Percentiles rank a stretch among this genome's conserved stretches.
These are phyloP conservation scores for Mimumesa dahlbomi DNA, from an alignment of 2,888 invertebrate genomes.

Conservation along the genomic window DNA sequence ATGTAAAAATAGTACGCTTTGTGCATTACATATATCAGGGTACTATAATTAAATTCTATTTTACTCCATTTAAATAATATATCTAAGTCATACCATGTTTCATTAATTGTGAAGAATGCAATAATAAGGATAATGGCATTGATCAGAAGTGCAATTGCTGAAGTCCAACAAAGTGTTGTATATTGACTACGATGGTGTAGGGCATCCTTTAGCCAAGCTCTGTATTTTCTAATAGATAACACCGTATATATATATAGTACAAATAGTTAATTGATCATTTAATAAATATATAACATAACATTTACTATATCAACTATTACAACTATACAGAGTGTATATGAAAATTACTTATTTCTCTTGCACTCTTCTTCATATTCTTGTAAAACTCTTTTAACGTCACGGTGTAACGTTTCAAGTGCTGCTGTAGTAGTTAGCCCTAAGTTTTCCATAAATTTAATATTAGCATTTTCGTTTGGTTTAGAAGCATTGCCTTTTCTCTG, in stretches of 20 bases:
- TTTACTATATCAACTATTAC: neutral
- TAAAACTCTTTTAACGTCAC: conserved; percentile 86
- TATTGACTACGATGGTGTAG: conserved; percentile 83
- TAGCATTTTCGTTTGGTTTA: conserved; percentile 49
- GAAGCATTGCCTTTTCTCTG: conserved; percentile 51
- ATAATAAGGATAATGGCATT: conserved; percentile 82
- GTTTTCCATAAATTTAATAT: conserved; percentile 59
- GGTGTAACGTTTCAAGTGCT: conserved; percentile 86
- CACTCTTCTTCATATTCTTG: conserved; percentile 84
- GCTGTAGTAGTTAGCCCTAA: conserved; percentile 85
- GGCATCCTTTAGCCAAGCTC: conserved; percentile 82
- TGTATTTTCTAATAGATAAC: conserved; percentile 79
- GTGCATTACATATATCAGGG: no score
- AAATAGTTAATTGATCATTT: neutral
- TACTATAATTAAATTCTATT: neutral
- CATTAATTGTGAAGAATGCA: conserved; percentile 74
- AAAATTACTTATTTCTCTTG: conserved; percentile 81
- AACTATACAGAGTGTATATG: conserved; percentile 37
- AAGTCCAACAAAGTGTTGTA: conserved; percentile 86
- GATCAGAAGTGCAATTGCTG: conserved; percentile 82
- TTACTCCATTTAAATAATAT: neutral
- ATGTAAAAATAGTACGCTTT: no score
- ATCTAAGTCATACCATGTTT: conserved; percentile 59
- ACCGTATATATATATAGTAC: conserved; percentile 5
- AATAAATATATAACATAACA: neutral